Base-by-base conservation (phyloP, 2,888 invertebrate species). In the Cheilosia soror region DNA sequence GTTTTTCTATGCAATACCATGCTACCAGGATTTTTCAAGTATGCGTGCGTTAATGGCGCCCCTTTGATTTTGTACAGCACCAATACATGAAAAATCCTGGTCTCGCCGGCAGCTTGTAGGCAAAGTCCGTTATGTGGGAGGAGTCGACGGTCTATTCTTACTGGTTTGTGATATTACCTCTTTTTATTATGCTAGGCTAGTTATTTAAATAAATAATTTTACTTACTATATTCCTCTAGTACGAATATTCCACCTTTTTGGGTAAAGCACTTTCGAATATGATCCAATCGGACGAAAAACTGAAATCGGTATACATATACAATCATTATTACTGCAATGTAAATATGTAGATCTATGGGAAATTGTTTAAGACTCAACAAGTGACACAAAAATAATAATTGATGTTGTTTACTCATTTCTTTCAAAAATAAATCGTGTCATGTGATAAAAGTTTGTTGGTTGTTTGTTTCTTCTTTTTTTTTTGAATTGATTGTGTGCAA, bases 161-260 rank as follows among this genome's bases (percentile, higher is more conserved):
- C n/a, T n/a, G n/a, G n/a, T n/a, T n/a, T n/a, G n/a, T n/a, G n/a
- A n/a, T n/a, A n/a, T n/a, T n/a, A n/a, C n/a, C n/a, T n/a, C n/a
- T n/a, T n/a, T n/a, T n/a, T n/a, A n/a, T n/a, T n/a, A n/a, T n/a
- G n/a, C 2, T 20, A 20, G 0, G 33, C 33, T 33, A 33, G 33
- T 2, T 33, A 33, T 33, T 1, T 33, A 25, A 72, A 51, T 25
- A 57, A 9, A 42, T 27, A 0, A 2, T 42, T n/a, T n/a, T 44
- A 97, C 98, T 98, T 95, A 99, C 99, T 99, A 94, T 97, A 99
- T 96, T 99, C 99, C 94, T 99, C 99, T 93, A 99, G 95, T 92
- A 99, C 97, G 94, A 99, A 99, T 93, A 99, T 97, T 93, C 98
- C 98, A 92, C 99, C 99, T 93, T 98, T 99, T 93, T 98, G 98